Conservation (phyloP, 2,888 invertebrate species). For the Yponomeuta evonymella region DNA sequence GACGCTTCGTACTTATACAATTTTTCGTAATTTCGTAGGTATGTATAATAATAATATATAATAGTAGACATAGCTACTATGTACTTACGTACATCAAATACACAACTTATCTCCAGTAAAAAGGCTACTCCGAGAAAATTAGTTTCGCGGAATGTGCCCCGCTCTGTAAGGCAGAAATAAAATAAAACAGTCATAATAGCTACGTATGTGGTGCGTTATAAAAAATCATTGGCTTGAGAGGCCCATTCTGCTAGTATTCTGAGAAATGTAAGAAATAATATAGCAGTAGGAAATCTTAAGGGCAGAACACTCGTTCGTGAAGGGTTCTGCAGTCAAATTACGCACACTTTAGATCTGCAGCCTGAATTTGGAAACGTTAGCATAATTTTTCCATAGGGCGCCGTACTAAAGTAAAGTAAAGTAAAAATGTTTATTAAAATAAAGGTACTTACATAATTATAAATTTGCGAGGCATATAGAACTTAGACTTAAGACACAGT, state of each 20-base stretch:
- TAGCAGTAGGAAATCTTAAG: not conserved
- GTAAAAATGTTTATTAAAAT: no score
- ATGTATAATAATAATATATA: no score
- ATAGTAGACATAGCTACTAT: no score
- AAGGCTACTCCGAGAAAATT: not conserved
- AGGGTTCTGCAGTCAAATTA: not conserved
- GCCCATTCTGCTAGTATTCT: not conserved
- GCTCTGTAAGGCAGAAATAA: not conserved
- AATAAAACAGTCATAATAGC: not conserved
- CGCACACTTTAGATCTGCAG: no score
- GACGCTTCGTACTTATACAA: no score
- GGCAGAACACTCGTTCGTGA: not conserved
- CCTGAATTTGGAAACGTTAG: no score
- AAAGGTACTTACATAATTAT: no score
- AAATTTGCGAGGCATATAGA: no score
- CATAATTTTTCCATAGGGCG: no score
- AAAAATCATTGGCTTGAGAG: not conserved
- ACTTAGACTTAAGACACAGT: no score
- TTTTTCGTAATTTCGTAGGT: no score
- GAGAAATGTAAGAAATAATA: constrained; percentile 2
- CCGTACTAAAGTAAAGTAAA: no score
- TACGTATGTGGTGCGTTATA: not conserved
- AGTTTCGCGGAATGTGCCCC: not conserved
- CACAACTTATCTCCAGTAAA: not conserved
- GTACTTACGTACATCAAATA: not conserved